Conservation (phyloP, 64 coral and sea anemone genomes). For the Dendronephthya gigantea region DNA sequence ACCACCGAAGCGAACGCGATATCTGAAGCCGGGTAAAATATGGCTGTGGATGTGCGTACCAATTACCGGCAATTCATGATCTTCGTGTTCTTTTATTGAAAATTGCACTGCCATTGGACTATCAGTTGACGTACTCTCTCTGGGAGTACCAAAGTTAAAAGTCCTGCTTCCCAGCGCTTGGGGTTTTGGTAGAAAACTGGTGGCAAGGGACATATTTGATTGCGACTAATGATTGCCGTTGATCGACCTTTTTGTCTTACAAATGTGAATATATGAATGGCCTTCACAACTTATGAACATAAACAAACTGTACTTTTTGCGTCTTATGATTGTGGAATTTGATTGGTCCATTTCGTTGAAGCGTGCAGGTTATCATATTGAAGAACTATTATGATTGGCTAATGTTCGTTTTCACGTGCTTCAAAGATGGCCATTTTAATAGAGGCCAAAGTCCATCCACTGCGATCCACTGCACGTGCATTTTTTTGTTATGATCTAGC, state of each 20-base stretch:
- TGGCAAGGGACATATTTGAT: not conserved
- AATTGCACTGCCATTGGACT: not conserved
- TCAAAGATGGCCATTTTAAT: not conserved
- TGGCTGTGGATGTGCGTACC: slow-evolving; percentile 54
- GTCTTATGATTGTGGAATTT: not conserved
- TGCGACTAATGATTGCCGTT: not conserved
- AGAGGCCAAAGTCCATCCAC: not conserved
- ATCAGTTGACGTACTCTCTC: not conserved
- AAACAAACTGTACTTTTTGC: not conserved
- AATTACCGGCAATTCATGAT: slow-evolving; percentile 58
- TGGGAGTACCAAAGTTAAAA: not conserved
- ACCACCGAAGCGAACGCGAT: slow-evolving; percentile 51
- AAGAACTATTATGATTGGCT: not conserved
- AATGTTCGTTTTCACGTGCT: not conserved
- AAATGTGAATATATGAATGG: too few species aligned
- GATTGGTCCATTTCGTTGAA: not conserved
- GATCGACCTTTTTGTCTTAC: not conserved
- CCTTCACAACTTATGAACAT: not conserved
- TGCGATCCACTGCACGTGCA: not conserved
- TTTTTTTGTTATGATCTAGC: not conserved
- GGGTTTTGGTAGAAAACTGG: not conserved
- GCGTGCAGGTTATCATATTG: not conserved
- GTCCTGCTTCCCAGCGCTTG: not conserved
- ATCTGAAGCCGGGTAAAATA: slow-evolving; percentile 48
- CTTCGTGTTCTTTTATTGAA: not conserved